Evolutionary conservation across 2,113 vertebrate genomes (phyloP).

Genomic region (Ginglymostoma cirratum): DNA sequence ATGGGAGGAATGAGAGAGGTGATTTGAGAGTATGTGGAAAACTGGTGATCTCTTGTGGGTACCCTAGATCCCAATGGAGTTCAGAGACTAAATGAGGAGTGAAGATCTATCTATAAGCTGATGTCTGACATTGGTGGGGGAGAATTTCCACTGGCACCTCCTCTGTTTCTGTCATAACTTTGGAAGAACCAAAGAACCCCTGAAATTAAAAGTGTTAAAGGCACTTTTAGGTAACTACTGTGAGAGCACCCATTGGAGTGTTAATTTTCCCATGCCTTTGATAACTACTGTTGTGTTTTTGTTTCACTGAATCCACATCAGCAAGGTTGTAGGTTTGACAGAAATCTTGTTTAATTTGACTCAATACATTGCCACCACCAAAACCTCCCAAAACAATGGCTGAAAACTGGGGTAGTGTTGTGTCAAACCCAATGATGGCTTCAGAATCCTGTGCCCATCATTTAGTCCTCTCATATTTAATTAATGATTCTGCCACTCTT

Average conservation of each 20-base stretch:
- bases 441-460: neutral
- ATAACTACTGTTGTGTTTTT: neutral
- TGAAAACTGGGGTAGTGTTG: neutral
- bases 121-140: neutral
- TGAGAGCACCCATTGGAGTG: neutral
- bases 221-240: neutral
- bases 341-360: neutral
- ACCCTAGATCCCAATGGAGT: neutral
- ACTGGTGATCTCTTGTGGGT: neutral
- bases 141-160: neutral
- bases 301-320: neutral
- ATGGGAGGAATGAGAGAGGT: neutral
- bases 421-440: neutral
- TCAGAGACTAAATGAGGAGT: neutral
- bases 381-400: neutral
- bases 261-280: neutral
- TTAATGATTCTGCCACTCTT: neutral
- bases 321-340: neutral
- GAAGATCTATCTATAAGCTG: neutral
- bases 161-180: neutral
- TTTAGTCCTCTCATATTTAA: neutral
- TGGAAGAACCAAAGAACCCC: neutral
- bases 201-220: neutral
- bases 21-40: neutral
- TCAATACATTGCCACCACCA: neutral